A percentile compares a stretch with the other conserved stretches of the same genome.
Conservation (phyloP, 2,113 vertebrate species). For the Pollachius pollachius region DNA sequence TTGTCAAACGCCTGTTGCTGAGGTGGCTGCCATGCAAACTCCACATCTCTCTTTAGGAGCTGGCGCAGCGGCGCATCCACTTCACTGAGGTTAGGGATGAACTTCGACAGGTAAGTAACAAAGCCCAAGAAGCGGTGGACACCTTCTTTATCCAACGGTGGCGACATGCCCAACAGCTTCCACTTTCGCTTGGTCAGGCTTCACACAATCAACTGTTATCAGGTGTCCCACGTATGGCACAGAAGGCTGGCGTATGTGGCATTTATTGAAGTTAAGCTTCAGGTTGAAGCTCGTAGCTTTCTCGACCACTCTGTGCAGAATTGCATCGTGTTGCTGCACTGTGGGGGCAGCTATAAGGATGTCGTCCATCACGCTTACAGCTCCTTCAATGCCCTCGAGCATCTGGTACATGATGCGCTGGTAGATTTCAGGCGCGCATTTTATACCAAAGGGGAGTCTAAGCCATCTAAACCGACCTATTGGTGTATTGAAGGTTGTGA, state of each 20-base stretch:
- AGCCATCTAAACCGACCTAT: too few species aligned
- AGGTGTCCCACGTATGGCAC: too few species aligned
- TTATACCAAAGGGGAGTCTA: constrained; percentile 18
- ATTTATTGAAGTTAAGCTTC: too few species aligned
- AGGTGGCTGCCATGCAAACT: neutral
- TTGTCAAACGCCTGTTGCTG: neutral
- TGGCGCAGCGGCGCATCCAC: too few species aligned
- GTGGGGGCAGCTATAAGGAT: constrained; percentile 12
- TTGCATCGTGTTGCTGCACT: constrained; percentile 11
- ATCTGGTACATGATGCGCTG: constrained; percentile 17
- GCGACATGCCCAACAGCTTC: neutral
- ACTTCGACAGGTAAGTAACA: neutral
- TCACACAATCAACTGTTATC: constrained; percentile 22
- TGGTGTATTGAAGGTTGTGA: too few species aligned
- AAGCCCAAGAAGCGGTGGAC: too few species aligned
- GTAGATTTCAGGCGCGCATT: constrained; percentile 22
- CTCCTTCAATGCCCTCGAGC: constrained; percentile 14
- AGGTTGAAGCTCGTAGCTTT: constrained; percentile 20
- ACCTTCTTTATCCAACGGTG: too few species aligned
- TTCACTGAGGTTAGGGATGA: neutral
- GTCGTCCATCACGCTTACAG: constrained; percentile 20
- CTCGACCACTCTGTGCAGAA: constrained; percentile 6
- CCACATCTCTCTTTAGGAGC: neutral
- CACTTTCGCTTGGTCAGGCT: constrained; percentile 5
- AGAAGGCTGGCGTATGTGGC: too few species aligned